phyloP scores from a whole-genome alignment of 2,113 vertebrate genomes.

The Ammodytes marinus region DNA sequence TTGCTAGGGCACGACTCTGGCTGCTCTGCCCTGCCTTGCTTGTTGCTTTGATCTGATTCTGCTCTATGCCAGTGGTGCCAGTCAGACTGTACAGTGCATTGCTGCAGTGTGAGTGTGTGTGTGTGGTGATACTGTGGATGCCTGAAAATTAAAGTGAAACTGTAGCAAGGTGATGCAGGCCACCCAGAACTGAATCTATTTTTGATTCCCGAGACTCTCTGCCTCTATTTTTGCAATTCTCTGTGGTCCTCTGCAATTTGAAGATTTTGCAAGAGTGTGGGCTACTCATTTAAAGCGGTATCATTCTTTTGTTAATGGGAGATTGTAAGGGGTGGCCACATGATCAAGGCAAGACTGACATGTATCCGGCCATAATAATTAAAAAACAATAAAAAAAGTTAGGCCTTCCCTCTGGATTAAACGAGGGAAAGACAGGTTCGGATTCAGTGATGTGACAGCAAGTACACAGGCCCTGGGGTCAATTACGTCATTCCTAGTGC shows the following conservation, averaged over 20 bases:
- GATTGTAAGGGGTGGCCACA: neutral
- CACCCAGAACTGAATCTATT: conserved; percentile 45
- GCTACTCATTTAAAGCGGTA: conserved; percentile 1
- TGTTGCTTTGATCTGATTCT: conserved; percentile 51
- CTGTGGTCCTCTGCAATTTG: conserved; percentile 19
- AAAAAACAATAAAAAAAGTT: neutral
- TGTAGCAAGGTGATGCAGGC: conserved; percentile 7
- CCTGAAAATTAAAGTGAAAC: conserved; percentile 35
- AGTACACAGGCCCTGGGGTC: conserved; percentile 44
- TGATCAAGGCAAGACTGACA: conserved; percentile 1
- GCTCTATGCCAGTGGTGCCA: conserved; percentile 31
- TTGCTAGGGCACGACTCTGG: conserved; percentile 75
- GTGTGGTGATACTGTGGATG: neutral
- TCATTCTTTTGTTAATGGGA: neutral
- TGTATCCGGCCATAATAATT: neutral
- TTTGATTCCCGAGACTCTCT: conserved; percentile 47
- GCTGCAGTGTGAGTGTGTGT: neutral
- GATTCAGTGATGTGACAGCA: conserved; percentile 41
- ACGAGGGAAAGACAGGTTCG: conserved; percentile 21
- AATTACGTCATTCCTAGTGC: conserved; percentile 63
- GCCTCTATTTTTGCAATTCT: conserved; percentile 61
- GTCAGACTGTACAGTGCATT: conserved; percentile 8
- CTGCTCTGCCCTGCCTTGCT: conserved; percentile 35
- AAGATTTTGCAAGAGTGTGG: conserved; percentile 23
- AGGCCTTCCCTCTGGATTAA: conserved; percentile 16